phyloP scores from a whole-genome alignment of 2,113 vertebrate genomes.

The Ciconia stormi region DNA sequence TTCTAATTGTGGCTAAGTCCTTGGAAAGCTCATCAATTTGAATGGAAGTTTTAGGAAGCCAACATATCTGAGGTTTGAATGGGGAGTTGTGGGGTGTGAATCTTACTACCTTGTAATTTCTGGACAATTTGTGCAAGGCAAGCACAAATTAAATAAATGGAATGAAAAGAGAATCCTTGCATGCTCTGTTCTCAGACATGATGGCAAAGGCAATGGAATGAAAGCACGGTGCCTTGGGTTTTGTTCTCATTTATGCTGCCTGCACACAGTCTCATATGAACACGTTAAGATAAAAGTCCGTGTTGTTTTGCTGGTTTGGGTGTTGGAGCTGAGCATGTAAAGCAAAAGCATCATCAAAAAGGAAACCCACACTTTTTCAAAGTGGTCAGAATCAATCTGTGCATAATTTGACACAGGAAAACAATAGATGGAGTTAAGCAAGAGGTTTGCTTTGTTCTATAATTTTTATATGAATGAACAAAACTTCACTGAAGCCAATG shows the following conservation, averaged over 20 bases:
- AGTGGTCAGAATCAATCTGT: not conserved
- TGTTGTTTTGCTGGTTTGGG: not conserved
- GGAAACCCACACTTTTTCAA: not conserved
- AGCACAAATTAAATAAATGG: not conserved
- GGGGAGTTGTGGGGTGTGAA: not conserved
- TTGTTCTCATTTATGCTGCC: not conserved
- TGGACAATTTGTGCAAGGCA: not conserved
- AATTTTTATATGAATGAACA: not conserved
- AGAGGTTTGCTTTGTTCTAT: not conserved
- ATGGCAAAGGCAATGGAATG: not conserved
- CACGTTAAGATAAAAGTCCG: not conserved
- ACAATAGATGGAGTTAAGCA: not conserved
- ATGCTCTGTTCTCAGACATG: not conserved
- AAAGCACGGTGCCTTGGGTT: not conserved
- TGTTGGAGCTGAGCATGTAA: not conserved
- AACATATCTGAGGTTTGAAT: not conserved
- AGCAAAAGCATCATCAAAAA: not conserved
- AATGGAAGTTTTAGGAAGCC: not conserved
- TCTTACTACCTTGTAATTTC: not conserved
- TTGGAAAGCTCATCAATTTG: not conserved
- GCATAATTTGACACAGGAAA: not conserved
- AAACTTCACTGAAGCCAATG: not conserved
- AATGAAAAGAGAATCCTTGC: not conserved
- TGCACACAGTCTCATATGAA: not conserved
- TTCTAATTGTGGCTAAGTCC: not conserved